Percentiles rank a stretch among this genome's conserved stretches.
Conservation (phyloP, 1,140 invertebrate species). For the Cydia strobilella region DNA sequence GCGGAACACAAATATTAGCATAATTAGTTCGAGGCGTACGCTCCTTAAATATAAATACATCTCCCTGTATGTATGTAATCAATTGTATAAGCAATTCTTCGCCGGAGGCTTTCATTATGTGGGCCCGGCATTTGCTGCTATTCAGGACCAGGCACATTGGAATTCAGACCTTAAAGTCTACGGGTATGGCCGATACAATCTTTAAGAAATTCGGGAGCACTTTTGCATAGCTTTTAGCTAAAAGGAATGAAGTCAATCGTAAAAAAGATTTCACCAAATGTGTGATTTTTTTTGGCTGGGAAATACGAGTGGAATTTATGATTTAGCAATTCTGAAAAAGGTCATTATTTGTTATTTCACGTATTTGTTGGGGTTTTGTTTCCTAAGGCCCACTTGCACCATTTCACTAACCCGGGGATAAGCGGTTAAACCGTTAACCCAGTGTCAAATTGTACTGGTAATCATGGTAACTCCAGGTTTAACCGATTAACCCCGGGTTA, state of each 20-base stretch:
- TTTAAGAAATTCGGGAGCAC: conserved; percentile 20
- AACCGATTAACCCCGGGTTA: too few species aligned
- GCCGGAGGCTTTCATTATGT: conserved; percentile 29
- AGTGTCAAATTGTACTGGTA: too few species aligned
- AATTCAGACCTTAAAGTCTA: conserved; percentile 30
- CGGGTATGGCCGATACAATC: conserved; percentile 24
- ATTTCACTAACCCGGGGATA: too few species aligned
- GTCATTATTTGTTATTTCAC: conserved; percentile 10
- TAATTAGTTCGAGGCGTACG: conserved; percentile 60
- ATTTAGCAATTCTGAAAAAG: conserved; percentile 15
- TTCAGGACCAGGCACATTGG: conserved; percentile 17
- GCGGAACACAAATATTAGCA: conserved; percentile 66
- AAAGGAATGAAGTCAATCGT: conserved; percentile 31
- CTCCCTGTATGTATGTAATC: conserved; percentile 37
- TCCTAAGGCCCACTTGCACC: too few species aligned
- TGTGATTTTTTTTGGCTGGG: conserved; percentile 30
- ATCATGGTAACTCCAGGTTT: too few species aligned
- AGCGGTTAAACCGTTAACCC: too few species aligned
- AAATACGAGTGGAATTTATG: conserved; percentile 20
- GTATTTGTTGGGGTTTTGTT: neutral
- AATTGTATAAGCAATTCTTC: conserved; percentile 38
- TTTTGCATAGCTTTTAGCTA: conserved; percentile 26
- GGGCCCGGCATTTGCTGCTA: conserved; percentile 22
- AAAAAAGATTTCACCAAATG: conserved; percentile 28
- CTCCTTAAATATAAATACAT: conserved; percentile 47